Base-by-base conservation (phyloP, 2,888 invertebrate genomes). In the Lepidochrysops patricia region DNA sequence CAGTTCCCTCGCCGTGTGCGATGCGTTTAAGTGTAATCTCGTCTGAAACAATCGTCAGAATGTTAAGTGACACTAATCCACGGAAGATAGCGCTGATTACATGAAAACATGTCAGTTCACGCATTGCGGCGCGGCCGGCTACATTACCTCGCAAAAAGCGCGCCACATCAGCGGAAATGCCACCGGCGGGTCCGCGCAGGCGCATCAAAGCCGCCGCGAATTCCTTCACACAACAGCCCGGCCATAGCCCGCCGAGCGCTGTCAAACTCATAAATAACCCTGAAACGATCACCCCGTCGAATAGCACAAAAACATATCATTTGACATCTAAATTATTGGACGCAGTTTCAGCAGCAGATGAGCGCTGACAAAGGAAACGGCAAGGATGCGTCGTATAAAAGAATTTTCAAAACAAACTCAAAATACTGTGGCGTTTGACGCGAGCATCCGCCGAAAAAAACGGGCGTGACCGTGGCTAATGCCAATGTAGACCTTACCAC, bases 391-490 rank as follows among this genome's bases (percentile, higher is more conserved):
- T 84, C 87, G 86, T 82, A 89, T 88, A 89, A 89, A 90, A 89
- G 89, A 89, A 84, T 89, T 88, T 89, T 89, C 88, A 89, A 89
- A 89, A 89, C 89, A 90, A 89, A 89, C 87, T 89, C 88, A 85
- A 87, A 86, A 87, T 88, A 88, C 85, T 85, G 83, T 88, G 86
- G 86, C 88, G 86, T 84, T 89, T 88, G 89, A 89, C 89, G 87
- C 87, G 88, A 86, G 89, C 89, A 90, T 89, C 89, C 89, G 89
- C 84, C 82, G 86, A 88, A 87, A 87, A 86, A 86, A 69, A 75
- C 66, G 68, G 65, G 70, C 78, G 77, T 79, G 77, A 76, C 82
- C 67, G 79, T 83, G 80, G 69, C 70, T 65, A 70, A 68, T 72
- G 63, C 72, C 61, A 84, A 84, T 80, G 71, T 82, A 72, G 68